phyloP scores from a whole-genome alignment of 2,797 vertebrate genomes.

The Sebastes vulpes region DNA sequence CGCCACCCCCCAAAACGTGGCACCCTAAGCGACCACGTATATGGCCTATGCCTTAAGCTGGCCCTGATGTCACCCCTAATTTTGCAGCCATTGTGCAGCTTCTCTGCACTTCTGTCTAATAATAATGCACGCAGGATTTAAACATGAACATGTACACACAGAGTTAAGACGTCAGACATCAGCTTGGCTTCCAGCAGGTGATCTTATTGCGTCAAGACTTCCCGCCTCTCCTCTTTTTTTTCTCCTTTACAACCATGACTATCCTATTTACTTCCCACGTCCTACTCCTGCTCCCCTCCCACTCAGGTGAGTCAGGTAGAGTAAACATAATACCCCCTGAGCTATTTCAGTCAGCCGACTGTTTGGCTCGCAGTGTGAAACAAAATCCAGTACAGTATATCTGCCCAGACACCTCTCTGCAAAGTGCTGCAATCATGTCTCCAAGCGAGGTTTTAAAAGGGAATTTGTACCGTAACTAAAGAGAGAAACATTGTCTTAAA shows the following conservation, averaged over 20 bases:
- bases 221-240: background rate
- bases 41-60: no score
- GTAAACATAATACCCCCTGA: background rate
- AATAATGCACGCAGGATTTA: background rate
- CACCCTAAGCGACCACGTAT: no score
- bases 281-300: background rate
- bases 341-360: slow-evolving; percentile 13
- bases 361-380: background rate
- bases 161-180: slow-evolving; percentile 5
- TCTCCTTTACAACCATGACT: background rate
- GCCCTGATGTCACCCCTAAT: background rate
- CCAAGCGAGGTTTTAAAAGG: background rate
- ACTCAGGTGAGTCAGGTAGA: slow-evolving; percentile 32
- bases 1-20: no score
- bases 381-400: background rate
- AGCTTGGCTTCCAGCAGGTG: background rate
- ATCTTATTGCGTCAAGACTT: slow-evolving; percentile 30
- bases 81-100: background rate
- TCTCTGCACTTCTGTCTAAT: background rate
- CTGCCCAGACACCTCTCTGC: slow-evolving; percentile 19
- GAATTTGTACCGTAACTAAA: background rate
- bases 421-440: background rate
- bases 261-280: background rate
- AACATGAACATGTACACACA: background rate
- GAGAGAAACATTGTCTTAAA: background rate